Conservation (phyloP, 2,113 vertebrate species). For the Pteropus alecto region DNA sequence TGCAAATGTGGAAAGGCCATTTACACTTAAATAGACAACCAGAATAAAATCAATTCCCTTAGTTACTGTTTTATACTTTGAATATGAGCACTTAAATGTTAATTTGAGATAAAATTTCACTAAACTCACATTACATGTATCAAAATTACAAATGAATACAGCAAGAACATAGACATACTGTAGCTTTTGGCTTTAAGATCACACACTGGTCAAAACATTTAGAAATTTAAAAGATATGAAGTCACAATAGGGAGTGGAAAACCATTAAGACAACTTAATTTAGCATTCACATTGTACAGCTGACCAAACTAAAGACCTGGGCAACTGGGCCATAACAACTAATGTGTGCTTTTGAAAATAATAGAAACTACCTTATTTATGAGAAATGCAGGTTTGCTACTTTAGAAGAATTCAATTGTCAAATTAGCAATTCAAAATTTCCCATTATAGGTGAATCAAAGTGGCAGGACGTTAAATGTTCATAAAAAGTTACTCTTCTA, state of each 20-base stretch:
- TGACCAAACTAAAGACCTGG: neutral
- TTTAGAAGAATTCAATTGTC: constrained; percentile 7
- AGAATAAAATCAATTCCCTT: constrained; percentile 5
- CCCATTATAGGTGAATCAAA: constrained; percentile 28
- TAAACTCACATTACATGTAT: constrained; percentile 25
- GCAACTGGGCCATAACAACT: neutral
- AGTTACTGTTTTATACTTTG: constrained; percentile 33
- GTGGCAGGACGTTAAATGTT: constrained; percentile 6
- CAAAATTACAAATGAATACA: constrained; percentile 33
- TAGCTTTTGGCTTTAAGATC: constrained; percentile 19
- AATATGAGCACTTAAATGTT: constrained; percentile 32
- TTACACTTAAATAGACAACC: neutral
- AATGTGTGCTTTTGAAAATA: neutral
- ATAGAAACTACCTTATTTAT: neutral
- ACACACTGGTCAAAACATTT: constrained; percentile 25
- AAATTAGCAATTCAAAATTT: constrained; percentile 26
- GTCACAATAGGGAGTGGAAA: neutral
- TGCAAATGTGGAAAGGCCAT: neutral
- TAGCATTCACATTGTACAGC: neutral
- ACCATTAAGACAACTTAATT: neutral
- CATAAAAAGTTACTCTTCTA: constrained; percentile 35
- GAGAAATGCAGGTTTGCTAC: neutral
- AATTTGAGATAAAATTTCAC: constrained; percentile 8
- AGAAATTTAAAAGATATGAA: constrained; percentile 18
- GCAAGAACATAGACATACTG: neutral